These are phyloP conservation scores for Euplagia quadripunctaria DNA, from an alignment of 2,888 invertebrate genomes.

Conservation along the genomic window DNA sequence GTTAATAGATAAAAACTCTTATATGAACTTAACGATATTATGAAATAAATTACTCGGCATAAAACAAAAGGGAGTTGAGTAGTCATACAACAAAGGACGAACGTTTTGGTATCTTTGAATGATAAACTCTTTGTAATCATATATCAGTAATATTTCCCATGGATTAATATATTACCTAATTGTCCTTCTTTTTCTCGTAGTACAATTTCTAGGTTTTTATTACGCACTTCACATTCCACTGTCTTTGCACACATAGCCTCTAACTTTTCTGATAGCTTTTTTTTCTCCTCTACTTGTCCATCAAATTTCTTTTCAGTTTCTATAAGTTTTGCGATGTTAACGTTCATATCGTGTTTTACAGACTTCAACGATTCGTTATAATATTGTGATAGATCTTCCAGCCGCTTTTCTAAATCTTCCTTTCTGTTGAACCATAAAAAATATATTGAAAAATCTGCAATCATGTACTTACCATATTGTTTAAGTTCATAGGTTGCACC, in stretches of 20 bases:
- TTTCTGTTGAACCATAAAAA: constrained; percentile 62
- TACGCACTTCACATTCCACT: constrained; percentile 62
- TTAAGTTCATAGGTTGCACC: too few relatives aligned
- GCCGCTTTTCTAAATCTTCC: constrained; percentile 72
- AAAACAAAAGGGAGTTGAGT: too few relatives aligned
- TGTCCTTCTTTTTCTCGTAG: constrained; percentile 57
- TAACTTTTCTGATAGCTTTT: constrained; percentile 60
- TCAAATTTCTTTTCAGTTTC: constrained; percentile 73
- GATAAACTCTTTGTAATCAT: too few relatives aligned
- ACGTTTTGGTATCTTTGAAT: too few relatives aligned
- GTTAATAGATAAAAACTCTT: too few relatives aligned
- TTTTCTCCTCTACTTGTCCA: constrained; percentile 63
- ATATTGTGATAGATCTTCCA: constrained; percentile 66
- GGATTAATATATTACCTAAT: constrained; percentile 47
- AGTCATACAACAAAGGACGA: too few relatives aligned
- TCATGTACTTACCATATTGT: too few relatives aligned
- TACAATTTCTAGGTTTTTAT: constrained; percentile 57
- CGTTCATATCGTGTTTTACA: constrained; percentile 67
- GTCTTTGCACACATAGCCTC: constrained; percentile 63
- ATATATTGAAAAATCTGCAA: not conserved
- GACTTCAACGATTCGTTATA: constrained; percentile 70
- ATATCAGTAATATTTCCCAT: too few relatives aligned
- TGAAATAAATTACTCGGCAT: too few relatives aligned
- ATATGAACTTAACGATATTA: too few relatives aligned
- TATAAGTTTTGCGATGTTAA: constrained; percentile 63